Evolutionary conservation across 2,888 invertebrate species (phyloP).

Genomic region (Nycteola revayana): DNA sequence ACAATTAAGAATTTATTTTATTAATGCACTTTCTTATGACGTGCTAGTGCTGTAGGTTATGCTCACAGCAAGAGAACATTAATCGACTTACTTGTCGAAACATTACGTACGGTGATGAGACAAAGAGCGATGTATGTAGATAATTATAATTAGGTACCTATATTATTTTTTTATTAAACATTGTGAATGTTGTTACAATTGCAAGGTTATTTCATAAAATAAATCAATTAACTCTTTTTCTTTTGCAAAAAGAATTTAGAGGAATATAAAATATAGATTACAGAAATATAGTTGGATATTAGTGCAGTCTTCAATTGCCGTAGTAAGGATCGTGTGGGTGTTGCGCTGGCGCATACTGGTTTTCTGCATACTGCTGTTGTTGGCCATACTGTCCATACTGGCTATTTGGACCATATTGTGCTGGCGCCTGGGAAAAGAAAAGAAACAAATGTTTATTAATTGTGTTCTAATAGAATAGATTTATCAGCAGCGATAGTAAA

Average conservation of each 20-base stretch:
- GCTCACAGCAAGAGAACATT: constrained; percentile 36
- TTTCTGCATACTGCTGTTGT: constrained; percentile 31
- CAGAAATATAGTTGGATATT: not conserved
- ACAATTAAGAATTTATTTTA: constrained; percentile 78
- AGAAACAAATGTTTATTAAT: not conserved
- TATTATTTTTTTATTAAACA: constrained; percentile 18
- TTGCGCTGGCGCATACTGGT: constrained; percentile 23
- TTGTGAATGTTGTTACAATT: constrained; percentile 9
- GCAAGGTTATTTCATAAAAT: constrained; percentile 8
- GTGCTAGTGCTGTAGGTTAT: constrained; percentile 34
- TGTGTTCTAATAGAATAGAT: no score
- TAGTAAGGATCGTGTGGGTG: constrained; percentile 65
- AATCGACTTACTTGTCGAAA: constrained; percentile 22
- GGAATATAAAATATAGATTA: constrained; percentile 8
- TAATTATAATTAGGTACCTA: no score
- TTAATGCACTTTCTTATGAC: constrained; percentile 79
- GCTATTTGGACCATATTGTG: not conserved
- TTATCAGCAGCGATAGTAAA: no score
- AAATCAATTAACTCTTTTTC: constrained; percentile 23
- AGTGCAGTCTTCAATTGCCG: constrained; percentile 43
- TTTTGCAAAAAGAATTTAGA: constrained; percentile 24
- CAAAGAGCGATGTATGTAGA: constrained; percentile 35
- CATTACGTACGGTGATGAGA: constrained; percentile 35
- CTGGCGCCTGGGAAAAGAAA: not conserved
- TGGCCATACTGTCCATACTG: constrained; percentile 21